Base-by-base conservation (phyloP, 92 coral and sea anemone species). In the Zoanthus solanderi region DNA sequence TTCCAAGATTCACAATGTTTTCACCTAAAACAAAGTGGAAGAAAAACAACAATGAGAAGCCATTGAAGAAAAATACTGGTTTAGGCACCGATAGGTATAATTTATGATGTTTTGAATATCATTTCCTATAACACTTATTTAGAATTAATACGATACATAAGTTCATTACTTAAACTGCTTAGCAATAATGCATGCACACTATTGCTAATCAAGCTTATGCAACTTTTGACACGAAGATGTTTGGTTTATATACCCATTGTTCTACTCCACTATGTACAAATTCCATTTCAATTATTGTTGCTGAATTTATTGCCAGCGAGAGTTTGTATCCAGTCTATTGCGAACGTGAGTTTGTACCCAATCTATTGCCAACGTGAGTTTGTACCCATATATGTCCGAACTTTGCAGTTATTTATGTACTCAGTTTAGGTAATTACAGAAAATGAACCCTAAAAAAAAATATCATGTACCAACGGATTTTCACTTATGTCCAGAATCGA, bases 1-100 rank as follows among this genome's bases (percentile, higher is more conserved):
- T 90, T 79, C 45, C 8, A 87, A 97, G 99, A 75, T 88, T 95
- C 1, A 92, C 90, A 67, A 95, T 97, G 99, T 97, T 97, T 84
- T 97, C 97, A n/a, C 98, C 99, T 0, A 95, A 92, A 90, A 91
- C 94, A n/a, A 92, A 80, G 65, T 48, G 78, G 2, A 79, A 88
- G 1, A 97, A 93, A 84, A 94, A 91, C 58, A n/a, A 85, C 1
- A 65, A 78, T 17, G 58, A 89, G 60, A 81, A 78, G 31, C 30
- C 94, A 30, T 54, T 87, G 34, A 89, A 76, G 44, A 96, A 88
- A 72, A 44, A 9, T 23, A 15, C 85, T 30, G 28, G 60, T 17
- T 65, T 56, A 65, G 75, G 75, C 63, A n/a, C 74, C n/a, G 75
- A 81, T 37, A 81, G 85, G 75, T 81, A 66, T 23, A 23, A 23